Evolutionary conservation across 2,888 invertebrate genomes (phyloP).

Genomic region (Ophonus ardosiacus): DNA sequence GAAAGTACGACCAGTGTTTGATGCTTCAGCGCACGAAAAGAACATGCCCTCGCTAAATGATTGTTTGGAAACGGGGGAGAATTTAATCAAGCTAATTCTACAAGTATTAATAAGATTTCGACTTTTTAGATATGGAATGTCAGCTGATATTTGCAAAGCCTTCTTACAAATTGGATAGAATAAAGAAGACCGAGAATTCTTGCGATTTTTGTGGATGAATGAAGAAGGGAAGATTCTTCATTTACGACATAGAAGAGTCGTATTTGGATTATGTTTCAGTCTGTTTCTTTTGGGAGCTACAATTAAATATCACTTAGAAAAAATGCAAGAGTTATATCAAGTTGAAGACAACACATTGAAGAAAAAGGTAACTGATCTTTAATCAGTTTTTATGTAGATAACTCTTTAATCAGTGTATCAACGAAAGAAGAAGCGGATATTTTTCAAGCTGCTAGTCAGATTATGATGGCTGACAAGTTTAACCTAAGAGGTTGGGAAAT

Average conservation of each 20-base stretch:
- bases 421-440: constrained; percentile 36
- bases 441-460: neutral
- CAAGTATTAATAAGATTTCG: constrained; percentile 46
- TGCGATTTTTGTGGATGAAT: constrained; percentile 67
- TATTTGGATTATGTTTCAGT: constrained; percentile 67
- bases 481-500: constrained; percentile 13
- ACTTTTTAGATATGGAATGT: constrained; percentile 65
- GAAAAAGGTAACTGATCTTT: neutral
- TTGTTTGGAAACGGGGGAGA: constrained; percentile 68
- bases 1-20: constrained; percentile 66
- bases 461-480: neutral
- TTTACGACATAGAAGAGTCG: constrained; percentile 66
- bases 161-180: constrained; percentile 68
- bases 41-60: constrained; percentile 69
- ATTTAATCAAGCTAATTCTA: constrained; percentile 67
- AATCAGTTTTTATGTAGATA: constrained; percentile 66
- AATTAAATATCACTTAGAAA: constrained; percentile 66
- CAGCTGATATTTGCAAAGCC: constrained; percentile 69
- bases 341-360: neutral
- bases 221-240: constrained; percentile 52
- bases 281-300: constrained; percentile 68
- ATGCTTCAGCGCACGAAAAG: constrained; percentile 66
- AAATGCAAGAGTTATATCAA: neutral
- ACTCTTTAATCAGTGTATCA: constrained; percentile 63
- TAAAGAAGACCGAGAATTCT: constrained; percentile 35